phyloP scores from a whole-genome alignment of 2,888 invertebrate genomes.

The Odontocerum albicorne region DNA sequence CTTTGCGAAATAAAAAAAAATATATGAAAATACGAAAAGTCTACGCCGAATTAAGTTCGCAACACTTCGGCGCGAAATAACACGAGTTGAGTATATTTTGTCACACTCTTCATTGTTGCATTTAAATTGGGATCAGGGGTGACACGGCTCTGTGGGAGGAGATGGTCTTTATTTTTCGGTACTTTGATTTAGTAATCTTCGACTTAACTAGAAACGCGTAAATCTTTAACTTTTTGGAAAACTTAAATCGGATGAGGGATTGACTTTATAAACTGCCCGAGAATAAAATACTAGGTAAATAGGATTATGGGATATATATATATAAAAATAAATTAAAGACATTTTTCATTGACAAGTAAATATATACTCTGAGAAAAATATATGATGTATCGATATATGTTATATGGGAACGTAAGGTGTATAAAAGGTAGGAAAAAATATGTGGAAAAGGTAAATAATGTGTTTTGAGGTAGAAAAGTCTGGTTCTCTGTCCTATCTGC shows the following conservation, averaged over 20 bases:
- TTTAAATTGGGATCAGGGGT: not conserved
- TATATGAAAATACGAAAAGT: constrained; percentile 15
- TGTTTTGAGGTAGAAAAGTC: no score
- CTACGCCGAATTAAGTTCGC: constrained; percentile 17
- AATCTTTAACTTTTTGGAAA: constrained; percentile 9
- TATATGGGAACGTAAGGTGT: no score
- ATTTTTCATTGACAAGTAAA: not conserved
- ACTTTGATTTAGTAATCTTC: constrained; percentile 17
- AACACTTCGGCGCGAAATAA: not conserved
- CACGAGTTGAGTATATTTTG: not conserved
- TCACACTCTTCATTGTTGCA: not conserved
- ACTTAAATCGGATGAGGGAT: not conserved
- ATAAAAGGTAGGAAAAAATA: no score
- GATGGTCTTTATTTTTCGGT: not conserved
- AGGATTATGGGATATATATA: no score
- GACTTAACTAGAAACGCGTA: constrained; percentile 17
- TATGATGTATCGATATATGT: no score
- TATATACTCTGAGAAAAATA: no score
- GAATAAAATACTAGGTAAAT: not conserved
- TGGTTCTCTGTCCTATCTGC: no score
- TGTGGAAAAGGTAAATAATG: no score
- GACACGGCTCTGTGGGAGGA: not conserved
- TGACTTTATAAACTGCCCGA: not conserved
- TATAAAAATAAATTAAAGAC: no score
- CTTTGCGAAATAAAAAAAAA: constrained; percentile 12